These are phyloP conservation scores for Podarcis siculus DNA, from an alignment of 2,797 vertebrate genomes.

Conservation along the genomic window DNA sequence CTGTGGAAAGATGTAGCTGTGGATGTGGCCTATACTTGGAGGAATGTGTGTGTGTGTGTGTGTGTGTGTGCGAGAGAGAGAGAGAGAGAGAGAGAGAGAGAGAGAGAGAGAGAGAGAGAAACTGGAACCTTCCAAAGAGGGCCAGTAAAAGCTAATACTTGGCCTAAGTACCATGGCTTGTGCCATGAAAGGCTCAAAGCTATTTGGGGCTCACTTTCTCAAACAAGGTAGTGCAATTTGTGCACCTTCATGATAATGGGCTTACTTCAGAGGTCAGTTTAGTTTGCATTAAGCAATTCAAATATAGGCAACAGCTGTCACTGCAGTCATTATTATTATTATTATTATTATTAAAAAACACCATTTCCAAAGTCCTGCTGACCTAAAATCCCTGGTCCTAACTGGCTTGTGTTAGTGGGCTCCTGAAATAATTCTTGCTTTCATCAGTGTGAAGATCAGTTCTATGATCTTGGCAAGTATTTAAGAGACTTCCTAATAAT, in stretches of 20 bases:
- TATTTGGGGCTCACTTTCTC: not conserved
- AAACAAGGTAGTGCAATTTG: not conserved
- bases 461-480: not conserved
- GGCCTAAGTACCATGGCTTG: rapidly evolving
- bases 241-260: not conserved
- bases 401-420: not conserved
- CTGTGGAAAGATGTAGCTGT: slow-evolving; percentile 37
- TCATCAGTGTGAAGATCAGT: not conserved
- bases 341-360: not conserved
- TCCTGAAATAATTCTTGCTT: not conserved
- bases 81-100: not conserved
- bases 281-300: not conserved
- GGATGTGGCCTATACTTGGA: slow-evolving; percentile 39
- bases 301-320: not conserved
- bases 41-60: not conserved
- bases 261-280: not conserved
- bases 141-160: not conserved
- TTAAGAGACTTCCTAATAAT: not conserved
- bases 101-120: not conserved
- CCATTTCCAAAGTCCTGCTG: not conserved
- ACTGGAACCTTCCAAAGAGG: slow-evolving; percentile 5
- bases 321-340: not conserved
- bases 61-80: too few relatives aligned
- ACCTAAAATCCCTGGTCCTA: not conserved
- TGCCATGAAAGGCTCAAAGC: not conserved